phyloP scores from a whole-genome alignment of 2,113 vertebrate species.

The Vanacampus margaritifer region DNA sequence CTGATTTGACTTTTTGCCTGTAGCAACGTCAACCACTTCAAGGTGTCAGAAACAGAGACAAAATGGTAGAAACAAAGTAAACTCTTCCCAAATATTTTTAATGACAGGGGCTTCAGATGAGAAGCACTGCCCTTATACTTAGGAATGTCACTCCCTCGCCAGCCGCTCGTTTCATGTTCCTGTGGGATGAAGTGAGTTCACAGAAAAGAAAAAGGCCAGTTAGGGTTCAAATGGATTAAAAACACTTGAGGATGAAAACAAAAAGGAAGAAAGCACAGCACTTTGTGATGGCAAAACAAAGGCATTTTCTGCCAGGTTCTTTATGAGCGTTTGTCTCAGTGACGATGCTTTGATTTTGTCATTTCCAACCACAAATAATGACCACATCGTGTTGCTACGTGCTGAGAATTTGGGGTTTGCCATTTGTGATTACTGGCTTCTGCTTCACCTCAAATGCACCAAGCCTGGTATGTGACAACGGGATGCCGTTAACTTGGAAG shows the following conservation, averaged over 20 bases:
- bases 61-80: background rate
- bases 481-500: constrained; percentile 36
- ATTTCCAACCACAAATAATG: constrained; percentile 4
- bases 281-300: constrained; percentile 49
- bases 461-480: constrained; percentile 40
- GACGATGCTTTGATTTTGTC: background rate
- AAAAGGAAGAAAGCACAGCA: constrained; percentile 40
- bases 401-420: constrained; percentile 13
- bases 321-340: background rate
- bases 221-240: constrained; percentile 72
- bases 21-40: background rate
- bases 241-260: constrained; percentile 37
- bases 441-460: constrained; percentile 51
- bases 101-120: constrained; percentile 59
- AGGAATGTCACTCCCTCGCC: constrained; percentile 54
- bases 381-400: constrained; percentile 19
- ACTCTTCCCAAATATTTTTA: constrained; percentile 43
- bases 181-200: constrained; percentile 62
- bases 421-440: constrained; percentile 39
- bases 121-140: constrained; percentile 65
- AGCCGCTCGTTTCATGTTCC: constrained; percentile 63
- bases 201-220: constrained; percentile 69
- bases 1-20: background rate
- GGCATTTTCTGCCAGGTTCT: background rate
- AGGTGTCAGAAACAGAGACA: background rate